A percentile compares a stretch with the other conserved stretches of the same genome.
Conservation (phyloP, 2,888 invertebrate genomes). For the Drymonia ruficornis region DNA sequence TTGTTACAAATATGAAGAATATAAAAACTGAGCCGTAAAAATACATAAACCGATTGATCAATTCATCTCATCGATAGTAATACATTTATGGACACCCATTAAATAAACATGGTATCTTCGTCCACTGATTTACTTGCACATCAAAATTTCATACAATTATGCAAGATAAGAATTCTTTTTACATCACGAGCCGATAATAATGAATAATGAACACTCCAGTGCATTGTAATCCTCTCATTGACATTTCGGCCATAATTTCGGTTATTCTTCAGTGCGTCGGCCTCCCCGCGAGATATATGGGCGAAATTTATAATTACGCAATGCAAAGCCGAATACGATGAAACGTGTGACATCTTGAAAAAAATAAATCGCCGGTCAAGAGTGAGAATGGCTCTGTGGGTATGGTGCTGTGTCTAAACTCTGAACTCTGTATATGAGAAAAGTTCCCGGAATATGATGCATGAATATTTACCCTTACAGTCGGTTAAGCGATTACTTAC, state of each 20-base stretch:
- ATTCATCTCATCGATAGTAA: no score
- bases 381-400: background rate
- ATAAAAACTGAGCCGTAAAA: no score
- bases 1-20: no score
- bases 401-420: background rate
- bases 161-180: conserved; percentile 12
- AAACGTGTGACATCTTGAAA: conserved; percentile 24
- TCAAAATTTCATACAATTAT: background rate
- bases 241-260: conserved; percentile 40
- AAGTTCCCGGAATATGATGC: background rate
- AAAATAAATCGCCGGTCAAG: conserved; percentile 12
- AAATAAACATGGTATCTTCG: no score
- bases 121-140: background rate
- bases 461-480: background rate
- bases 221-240: conserved; percentile 46
- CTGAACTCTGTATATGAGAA: no score
- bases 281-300: conserved; percentile 30
- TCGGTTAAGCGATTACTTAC: no score
- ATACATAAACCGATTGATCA: no score
- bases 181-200: conserved; percentile 26
- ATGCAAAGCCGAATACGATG: conserved; percentile 16
- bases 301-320: conserved; percentile 31
- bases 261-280: conserved; percentile 29
- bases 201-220: conserved; percentile 31
- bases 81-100: no score